phyloP scores from a whole-genome alignment of 2,113 vertebrate genomes.

The Aythya baeri region DNA sequence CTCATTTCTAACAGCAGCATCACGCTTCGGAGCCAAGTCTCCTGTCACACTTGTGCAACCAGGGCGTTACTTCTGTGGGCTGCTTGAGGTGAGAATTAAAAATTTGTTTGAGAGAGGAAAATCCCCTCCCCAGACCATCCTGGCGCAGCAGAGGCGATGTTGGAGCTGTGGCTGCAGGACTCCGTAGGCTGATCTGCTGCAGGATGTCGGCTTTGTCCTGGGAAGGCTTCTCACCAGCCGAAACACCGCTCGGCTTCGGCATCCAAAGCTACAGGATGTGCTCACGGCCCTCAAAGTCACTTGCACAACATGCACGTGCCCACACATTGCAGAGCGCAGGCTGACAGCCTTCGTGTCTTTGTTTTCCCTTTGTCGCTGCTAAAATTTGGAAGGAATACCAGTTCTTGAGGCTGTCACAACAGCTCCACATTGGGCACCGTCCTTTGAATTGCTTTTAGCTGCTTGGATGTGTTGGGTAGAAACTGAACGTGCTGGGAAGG shows the following conservation, averaged over 20 bases:
- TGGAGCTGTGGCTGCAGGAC: neutral
- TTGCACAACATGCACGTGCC: neutral
- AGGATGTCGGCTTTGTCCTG: neutral
- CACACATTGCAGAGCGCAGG: neutral
- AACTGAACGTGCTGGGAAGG: neutral
- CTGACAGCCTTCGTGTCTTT: too few species aligned
- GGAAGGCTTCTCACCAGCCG: neutral
- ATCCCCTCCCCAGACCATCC: neutral
- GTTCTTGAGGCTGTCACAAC: neutral
- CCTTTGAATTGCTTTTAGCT: neutral
- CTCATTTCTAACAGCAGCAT: neutral
- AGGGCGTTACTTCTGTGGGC: neutral
- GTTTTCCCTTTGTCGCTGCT: neutral
- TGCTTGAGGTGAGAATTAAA: neutral
- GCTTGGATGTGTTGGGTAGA: neutral
- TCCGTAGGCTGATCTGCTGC: neutral
- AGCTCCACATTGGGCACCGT: neutral
- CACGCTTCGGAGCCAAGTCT: rapidly evolving
- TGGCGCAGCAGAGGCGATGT: too few species aligned
- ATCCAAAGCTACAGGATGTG: neutral
- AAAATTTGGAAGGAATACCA: neutral
- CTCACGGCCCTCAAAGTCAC: neutral
- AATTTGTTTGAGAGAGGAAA: neutral
- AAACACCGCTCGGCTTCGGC: too few species aligned
- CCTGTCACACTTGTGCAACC: neutral